Percentiles rank a stretch among this genome's conserved stretches.
Evolutionary conservation across 2,113 vertebrate species (phyloP).

Genomic region (Panurus biarmicus): DNA sequence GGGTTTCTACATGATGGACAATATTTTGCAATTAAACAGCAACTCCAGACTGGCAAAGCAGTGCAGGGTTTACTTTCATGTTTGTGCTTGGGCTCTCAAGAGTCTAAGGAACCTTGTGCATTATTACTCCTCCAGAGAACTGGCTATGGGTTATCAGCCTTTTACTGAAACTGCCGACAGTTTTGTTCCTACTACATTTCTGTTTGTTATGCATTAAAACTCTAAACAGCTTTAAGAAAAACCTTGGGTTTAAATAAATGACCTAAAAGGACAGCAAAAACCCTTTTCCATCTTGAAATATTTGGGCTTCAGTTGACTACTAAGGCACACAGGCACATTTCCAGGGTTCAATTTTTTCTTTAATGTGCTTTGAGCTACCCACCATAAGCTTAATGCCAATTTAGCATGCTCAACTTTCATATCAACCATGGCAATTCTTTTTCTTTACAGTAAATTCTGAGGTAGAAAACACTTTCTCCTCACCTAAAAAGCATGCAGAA

Average conservation of each 20-base stretch:
- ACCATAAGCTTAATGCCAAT: not conserved
- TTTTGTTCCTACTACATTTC: not conserved
- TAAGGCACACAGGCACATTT: not conserved
- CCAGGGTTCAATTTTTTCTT: not conserved
- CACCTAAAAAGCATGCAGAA: constrained; percentile 36
- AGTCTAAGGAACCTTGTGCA: not conserved
- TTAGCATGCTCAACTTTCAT: not conserved
- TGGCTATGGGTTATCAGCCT: not conserved
- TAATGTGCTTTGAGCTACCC: not conserved
- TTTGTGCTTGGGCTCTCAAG: not conserved
- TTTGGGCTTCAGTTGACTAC: not conserved
- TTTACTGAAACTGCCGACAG: not conserved
- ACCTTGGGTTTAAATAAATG: not conserved
- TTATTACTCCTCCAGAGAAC: not conserved
- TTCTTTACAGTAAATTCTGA: constrained; percentile 17
- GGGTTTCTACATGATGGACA: not conserved
- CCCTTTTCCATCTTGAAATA: not conserved
- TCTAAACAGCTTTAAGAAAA: not conserved
- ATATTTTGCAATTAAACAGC: not conserved
- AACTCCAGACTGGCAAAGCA: not conserved
- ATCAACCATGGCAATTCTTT: not conserved
- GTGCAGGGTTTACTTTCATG: not conserved
- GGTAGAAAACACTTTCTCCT: constrained; percentile 35
- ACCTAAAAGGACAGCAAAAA: not conserved
- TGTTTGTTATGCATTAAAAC: not conserved